Conservation (phyloP, 2,888 invertebrate species). For the Plebejus anna region DNA sequence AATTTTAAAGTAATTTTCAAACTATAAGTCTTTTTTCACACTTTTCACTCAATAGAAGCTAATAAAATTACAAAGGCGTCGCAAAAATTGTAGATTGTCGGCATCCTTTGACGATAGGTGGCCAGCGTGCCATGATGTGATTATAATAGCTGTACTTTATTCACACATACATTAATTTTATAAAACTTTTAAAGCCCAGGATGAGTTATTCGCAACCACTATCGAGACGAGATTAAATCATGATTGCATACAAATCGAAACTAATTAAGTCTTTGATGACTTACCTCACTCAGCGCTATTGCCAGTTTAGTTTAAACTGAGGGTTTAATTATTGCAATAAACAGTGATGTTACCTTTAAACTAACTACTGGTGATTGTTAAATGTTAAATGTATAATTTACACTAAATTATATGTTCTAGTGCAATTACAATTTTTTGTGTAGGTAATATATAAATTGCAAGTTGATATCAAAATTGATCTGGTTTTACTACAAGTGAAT, state of each 20-base stretch:
- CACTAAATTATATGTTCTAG: neutral
- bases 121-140: slow-evolving; percentile 68
- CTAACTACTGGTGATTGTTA: neutral
- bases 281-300: slow-evolving; percentile 42
- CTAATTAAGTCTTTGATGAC: slow-evolving; percentile 61
- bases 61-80: slow-evolving; percentile 61
- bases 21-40: slow-evolving; percentile 32
- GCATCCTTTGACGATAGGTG: slow-evolving; percentile 76
- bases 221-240: slow-evolving; percentile 51
- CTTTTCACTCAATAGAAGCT: slow-evolving; percentile 59
- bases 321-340: neutral
- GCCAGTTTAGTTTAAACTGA: neutral
- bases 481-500: neutral
- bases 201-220: slow-evolving; percentile 52
- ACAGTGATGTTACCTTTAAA: neutral
- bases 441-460: neutral
- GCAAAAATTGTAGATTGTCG: slow-evolving; percentile 71
- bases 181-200: slow-evolving; percentile 39
- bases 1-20: neutral
- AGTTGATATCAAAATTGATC: neutral
- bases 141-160: slow-evolving; percentile 76
- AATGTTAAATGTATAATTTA: neutral
- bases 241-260: slow-evolving; percentile 46
- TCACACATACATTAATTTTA: slow-evolving; percentile 55
- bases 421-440: neutral